Conservation (phyloP, 2,888 invertebrate species). For the Chalcis sispes region DNA sequence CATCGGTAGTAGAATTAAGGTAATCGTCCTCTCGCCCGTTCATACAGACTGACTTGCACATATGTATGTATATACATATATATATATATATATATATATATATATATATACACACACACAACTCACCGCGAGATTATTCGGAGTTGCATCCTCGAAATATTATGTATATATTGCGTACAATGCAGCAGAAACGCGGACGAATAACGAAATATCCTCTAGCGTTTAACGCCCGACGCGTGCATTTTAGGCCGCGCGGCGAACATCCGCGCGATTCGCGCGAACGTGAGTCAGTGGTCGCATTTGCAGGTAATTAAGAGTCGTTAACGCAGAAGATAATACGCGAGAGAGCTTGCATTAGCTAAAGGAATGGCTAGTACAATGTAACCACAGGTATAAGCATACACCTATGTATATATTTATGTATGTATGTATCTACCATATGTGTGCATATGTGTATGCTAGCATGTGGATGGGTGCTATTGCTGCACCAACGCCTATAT, state of each 20-base stretch:
- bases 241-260: not conserved
- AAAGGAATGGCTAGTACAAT: not conserved
- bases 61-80: too few species aligned
- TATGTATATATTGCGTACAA: too few species aligned
- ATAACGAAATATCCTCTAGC: conserved; percentile 15
- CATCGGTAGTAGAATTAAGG: too few species aligned
- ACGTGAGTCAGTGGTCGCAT: conserved; percentile 10
- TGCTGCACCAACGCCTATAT: too few species aligned
- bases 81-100: too few species aligned
- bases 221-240: not conserved
- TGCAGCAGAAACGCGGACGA: not conserved
- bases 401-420: not conserved
- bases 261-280: not conserved
- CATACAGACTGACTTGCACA: too few species aligned
- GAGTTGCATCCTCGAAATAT: not conserved
- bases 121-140: too few species aligned
- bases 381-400: not conserved
- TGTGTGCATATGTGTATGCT: too few species aligned
- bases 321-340: conserved; percentile 18
- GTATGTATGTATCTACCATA: too few species aligned
- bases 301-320: conserved; percentile 45
- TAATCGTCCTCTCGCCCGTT: too few species aligned
- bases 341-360: conserved; percentile 29
- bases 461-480: too few species aligned
- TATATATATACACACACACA: too few species aligned